phyloP scores from a whole-genome alignment of 2,113 vertebrate genomes.

The Athene cunicularia region DNA sequence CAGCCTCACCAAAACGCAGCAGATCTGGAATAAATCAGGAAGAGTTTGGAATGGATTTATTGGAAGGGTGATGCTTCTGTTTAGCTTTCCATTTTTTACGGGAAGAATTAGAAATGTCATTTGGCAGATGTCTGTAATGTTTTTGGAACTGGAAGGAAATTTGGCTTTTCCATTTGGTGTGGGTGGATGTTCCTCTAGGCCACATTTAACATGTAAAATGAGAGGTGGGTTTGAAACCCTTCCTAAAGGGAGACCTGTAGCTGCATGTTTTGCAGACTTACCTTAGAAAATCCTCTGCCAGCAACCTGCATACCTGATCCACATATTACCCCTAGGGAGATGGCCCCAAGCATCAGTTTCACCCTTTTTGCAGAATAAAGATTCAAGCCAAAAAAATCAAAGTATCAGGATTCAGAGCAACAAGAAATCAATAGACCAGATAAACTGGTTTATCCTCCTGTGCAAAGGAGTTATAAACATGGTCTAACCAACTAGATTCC shows the following conservation, averaged over 20 bases:
- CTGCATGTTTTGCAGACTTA: constrained; percentile 37
- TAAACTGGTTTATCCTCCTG: constrained; percentile 61
- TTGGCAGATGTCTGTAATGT: constrained; percentile 55
- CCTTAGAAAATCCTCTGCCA: constrained; percentile 43
- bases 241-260: constrained; percentile 42
- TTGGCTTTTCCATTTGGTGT: constrained; percentile 58
- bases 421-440: constrained; percentile 61
- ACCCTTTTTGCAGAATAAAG: constrained; percentile 16
- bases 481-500: constrained; percentile 14
- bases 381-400: constrained; percentile 36
- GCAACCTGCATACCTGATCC: constrained; percentile 31
- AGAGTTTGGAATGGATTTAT: constrained; percentile 49
- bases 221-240: constrained; percentile 51
- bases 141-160: constrained; percentile 66
- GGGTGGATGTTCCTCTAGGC: constrained; percentile 49
- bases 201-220: constrained; percentile 50
- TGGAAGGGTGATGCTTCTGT: constrained; percentile 60
- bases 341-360: constrained; percentile 40
- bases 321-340: constrained; percentile 11
- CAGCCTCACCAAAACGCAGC: not conserved
- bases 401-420: constrained; percentile 51
- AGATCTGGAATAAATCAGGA: constrained; percentile 54
- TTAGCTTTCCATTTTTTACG: constrained; percentile 54
- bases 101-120: constrained; percentile 68
- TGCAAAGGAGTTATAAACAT: constrained; percentile 18